Evolutionary conservation across 1,140 invertebrate species (phyloP).

Genomic region (Marisa cornuarietis): DNA sequence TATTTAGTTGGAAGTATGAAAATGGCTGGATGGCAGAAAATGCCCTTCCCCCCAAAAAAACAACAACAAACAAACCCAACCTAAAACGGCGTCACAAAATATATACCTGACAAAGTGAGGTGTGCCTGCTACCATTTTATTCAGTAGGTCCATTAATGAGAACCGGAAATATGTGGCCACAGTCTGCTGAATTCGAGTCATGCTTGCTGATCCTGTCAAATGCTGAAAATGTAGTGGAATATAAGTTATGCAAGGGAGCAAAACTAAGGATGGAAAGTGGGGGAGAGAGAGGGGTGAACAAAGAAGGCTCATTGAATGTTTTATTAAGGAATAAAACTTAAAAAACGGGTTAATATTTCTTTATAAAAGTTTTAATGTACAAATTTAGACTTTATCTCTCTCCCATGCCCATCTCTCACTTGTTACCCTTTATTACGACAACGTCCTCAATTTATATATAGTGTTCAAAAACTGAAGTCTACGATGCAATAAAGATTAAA

Average conservation of each 20-base stretch:
- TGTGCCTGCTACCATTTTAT: constrained; percentile 79
- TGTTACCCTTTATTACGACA: no score
- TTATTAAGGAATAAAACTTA: no score
- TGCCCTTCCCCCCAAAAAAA: no score
- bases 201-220: constrained; percentile 71
- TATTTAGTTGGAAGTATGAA: no score
- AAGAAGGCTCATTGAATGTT: neutral
- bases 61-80: neutral
- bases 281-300: neutral
- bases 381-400: neutral
- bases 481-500: no score
- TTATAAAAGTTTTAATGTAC: neutral
- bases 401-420: no score
- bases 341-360: no score
- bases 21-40: no score
- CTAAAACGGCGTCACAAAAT: neutral
- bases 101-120: constrained; percentile 79
- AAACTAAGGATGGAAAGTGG: neutral
- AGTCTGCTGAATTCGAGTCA: constrained; percentile 84
- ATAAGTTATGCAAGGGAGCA: neutral
- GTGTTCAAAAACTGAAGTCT: no score
- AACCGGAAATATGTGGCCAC: constrained; percentile 86
- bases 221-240: constrained; percentile 26
- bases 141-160: constrained; percentile 84
- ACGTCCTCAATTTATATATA: no score